Evolutionary conservation across 1,140 invertebrate species (phyloP).

Genomic region (Vollenhovia emeryi): DNA sequence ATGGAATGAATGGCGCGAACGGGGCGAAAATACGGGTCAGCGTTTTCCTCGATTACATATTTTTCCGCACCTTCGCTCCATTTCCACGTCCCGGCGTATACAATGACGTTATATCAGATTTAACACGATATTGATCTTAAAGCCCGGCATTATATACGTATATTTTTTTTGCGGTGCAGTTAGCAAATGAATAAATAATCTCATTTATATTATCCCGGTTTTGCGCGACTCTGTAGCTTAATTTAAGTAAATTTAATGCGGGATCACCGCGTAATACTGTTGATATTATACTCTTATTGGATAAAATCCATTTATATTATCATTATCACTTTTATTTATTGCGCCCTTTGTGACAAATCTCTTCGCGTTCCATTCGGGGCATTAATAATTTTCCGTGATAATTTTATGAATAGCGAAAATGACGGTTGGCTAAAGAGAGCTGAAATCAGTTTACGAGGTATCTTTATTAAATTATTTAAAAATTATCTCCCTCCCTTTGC

Average conservation of each 20-base stretch:
- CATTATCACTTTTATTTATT: conserved; percentile 44
- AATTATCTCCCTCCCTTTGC: background rate
- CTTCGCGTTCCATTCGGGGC: conserved; percentile 2
- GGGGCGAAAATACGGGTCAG: conserved; percentile 18
- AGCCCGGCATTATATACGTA: conserved; percentile 7
- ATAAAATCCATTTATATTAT: conserved; percentile 39
- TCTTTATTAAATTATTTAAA: conserved; percentile 18
- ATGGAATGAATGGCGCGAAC: background rate
- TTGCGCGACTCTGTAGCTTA: background rate
- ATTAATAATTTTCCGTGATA: conserved; percentile 30
- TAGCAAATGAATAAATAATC: conserved; percentile 13
- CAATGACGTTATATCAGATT: conserved; percentile 13
- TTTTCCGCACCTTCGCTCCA: conserved; percentile 14
- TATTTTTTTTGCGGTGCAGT: conserved; percentile 2
- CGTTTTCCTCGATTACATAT: conserved; percentile 34
- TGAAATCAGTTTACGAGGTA: conserved; percentile 13
- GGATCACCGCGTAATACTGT: background rate
- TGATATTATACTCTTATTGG: background rate
- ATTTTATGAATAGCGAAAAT: conserved; percentile 14
- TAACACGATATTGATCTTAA: conserved; percentile 46
- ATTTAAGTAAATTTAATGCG: conserved; percentile 41
- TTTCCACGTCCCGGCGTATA: conserved; percentile 15
- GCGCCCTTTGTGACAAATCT: conserved; percentile 1
- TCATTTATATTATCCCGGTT: background rate
- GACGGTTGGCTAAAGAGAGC: background rate